These are phyloP conservation scores for Patella ulyssiponensis DNA, from an alignment of 2,888 invertebrate species.

Conservation along the genomic window DNA sequence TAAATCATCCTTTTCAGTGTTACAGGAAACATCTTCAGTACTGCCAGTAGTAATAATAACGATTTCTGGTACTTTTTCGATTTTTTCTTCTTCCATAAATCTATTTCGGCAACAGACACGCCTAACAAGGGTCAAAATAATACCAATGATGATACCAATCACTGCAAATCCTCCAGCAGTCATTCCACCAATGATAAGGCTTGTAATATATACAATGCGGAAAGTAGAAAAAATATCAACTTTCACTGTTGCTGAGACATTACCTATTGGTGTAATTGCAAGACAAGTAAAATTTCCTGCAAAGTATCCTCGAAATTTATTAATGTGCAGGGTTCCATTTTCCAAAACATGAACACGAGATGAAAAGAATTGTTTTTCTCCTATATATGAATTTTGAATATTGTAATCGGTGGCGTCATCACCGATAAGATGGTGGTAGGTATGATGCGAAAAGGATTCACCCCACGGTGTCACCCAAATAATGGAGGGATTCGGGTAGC, in stretches of 20 bases:
- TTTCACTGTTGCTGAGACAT: slow-evolving; percentile 38
- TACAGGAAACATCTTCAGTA: background rate
- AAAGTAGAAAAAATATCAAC: slow-evolving; percentile 43
- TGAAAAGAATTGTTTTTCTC: slow-evolving; percentile 24
- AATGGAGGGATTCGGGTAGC: slow-evolving; percentile 47
- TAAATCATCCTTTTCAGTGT: slow-evolving; percentile 30
- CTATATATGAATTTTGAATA: slow-evolving; percentile 20
- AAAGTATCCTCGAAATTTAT: slow-evolving; percentile 54
- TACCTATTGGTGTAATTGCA: slow-evolving; percentile 54
- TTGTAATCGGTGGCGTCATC: slow-evolving; percentile 21
- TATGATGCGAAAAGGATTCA: slow-evolving; percentile 44
- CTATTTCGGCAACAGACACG: background rate
- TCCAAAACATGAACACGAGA: slow-evolving; percentile 38
- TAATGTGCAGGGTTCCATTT: slow-evolving; percentile 48
- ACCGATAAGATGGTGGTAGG: slow-evolving; percentile 32
- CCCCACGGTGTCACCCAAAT: slow-evolving; percentile 63
- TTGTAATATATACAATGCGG: slow-evolving; percentile 36
- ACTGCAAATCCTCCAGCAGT: slow-evolving; percentile 43
- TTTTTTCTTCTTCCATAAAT: slow-evolving; percentile 27
- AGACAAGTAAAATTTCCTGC: slow-evolving; percentile 59
- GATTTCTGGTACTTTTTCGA: slow-evolving; percentile 30
- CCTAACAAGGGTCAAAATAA: slow-evolving; percentile 41
- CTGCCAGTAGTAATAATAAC: slow-evolving; percentile 21
- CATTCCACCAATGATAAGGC: slow-evolving; percentile 51
- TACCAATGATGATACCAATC: slow-evolving; percentile 53